Conservation (phyloP, 1,140 invertebrate genomes). For the Drosophila tani region DNA sequence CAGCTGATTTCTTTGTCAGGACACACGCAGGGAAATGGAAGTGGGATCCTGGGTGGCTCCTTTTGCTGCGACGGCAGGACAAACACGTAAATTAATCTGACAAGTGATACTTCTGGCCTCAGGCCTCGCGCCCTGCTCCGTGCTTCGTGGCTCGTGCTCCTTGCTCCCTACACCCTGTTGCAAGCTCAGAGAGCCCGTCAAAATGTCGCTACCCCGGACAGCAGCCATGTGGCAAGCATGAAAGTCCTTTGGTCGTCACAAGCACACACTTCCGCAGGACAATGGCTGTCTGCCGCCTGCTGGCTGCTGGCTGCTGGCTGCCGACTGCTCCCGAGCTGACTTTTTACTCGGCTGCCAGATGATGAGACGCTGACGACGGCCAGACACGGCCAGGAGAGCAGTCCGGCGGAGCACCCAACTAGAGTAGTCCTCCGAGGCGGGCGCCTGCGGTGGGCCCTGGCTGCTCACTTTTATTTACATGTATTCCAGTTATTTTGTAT, state of each 20-base stretch:
- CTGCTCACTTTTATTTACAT: constrained; percentile 77
- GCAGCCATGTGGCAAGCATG: constrained; percentile 81
- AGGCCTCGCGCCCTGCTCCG: constrained; percentile 36
- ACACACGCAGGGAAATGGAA: constrained; percentile 20
- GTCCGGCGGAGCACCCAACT: constrained; percentile 19
- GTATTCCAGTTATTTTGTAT: constrained; percentile 83
- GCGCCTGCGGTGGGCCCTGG: constrained; percentile 20
- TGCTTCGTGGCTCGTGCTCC: background rate
- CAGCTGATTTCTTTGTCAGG: constrained; percentile 77
- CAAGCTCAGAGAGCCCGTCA: constrained; percentile 56
- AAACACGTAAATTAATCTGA: constrained; percentile 82
- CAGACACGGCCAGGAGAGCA: constrained; percentile 35
- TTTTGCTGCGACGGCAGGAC: constrained; percentile 70
- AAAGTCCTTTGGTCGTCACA: constrained; percentile 72
- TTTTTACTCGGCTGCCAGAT: constrained; percentile 71
- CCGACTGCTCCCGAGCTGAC: constrained; percentile 65
- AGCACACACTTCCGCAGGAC: constrained; percentile 53
- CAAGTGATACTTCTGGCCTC: constrained; percentile 81
- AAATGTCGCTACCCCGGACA: constrained; percentile 77
- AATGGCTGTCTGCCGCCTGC: constrained; percentile 46
- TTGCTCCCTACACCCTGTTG: constrained; percentile 1
- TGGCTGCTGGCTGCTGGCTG: constrained; percentile 5
- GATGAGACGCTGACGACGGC: constrained; percentile 75
- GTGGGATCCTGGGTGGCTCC: constrained; percentile 44
- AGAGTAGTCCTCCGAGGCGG: constrained; percentile 4